Evolutionary conservation across 1,140 invertebrate genomes (phyloP).

Genomic region (Babylonia areolata): DNA sequence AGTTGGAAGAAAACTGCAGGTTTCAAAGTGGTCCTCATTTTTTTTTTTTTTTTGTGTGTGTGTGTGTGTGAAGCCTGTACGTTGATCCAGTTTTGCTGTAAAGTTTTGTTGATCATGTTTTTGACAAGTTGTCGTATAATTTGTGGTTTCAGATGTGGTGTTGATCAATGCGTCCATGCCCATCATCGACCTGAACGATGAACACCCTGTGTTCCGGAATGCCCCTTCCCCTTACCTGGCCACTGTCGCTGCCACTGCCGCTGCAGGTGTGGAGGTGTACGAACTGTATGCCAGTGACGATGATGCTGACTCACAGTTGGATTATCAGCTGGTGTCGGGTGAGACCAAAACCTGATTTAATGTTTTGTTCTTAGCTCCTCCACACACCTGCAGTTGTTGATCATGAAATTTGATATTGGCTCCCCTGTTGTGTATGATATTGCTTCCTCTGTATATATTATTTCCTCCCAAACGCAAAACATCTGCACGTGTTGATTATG

Average conservation of each 20-base stretch:
- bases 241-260: constrained; percentile 56
- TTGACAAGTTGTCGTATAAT: background rate
- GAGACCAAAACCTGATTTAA: no score
- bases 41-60: background rate
- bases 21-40: background rate
- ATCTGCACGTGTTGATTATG: no score
- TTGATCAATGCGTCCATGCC: constrained; percentile 44
- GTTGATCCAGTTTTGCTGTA: no score
- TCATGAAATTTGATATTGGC: no score
- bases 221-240: constrained; percentile 61
- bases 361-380: no score
- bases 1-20: no score
- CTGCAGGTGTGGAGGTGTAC: constrained; percentile 53
- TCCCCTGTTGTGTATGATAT: no score
- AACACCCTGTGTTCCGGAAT: constrained; percentile 59
- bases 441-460: no score
- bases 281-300: constrained; percentile 61
- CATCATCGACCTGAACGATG: constrained; percentile 63
- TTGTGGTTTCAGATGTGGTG: constrained; percentile 51
- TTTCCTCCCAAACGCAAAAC: no score
- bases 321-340: constrained; percentile 64
- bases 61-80: no score
- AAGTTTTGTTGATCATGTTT: background rate
- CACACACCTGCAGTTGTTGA: no score
- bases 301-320: constrained; percentile 53